Base-by-base conservation (phyloP, 2,113 vertebrate species). In the Cercocebus atys region DNA sequence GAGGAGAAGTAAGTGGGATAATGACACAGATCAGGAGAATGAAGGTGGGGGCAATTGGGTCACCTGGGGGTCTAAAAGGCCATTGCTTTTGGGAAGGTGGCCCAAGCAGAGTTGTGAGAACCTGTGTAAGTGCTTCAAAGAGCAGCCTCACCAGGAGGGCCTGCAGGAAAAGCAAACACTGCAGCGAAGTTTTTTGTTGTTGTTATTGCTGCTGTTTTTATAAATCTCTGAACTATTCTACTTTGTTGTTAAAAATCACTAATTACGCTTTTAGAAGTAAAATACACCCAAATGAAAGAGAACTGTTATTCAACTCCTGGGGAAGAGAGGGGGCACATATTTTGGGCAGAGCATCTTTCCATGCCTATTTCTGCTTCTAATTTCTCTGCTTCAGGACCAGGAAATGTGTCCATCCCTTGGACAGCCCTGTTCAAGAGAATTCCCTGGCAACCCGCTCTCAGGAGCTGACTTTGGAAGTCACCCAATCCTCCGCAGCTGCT, bases 351-450 rank as follows among this genome's bases (percentile, higher is more conserved):
- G 75, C 45, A 70, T 79, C 79, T 97, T 90, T 83, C 93, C 81
- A 92, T 79, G 83, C 59, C 73, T 93, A 85, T 90, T 91, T 96
- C 75, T 89, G 59, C 93, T 98, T 93, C 95, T 96, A 84, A 97
- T 95, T 81, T 90, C 73, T 98, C 82, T 85, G n/a, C 90, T 70
- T 90, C 50, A 52, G 61, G 70, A 96, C 94, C 80, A 94, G 40
- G 68, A 81, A 94, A 88, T 20, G 25, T 55, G 68, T 83, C 96
- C 81, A 87, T 90, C 87, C 82, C 70, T 86, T 35, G 14, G 88
- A 95, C 87, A 45, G 43, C 75, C 86, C 79, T 55, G 43, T 94
- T 68, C 4, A 2, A 88, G 84, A 97, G 90, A 96, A 96, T 91
- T 90, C 83, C 52, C 88, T 94, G 91, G 93, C 75, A 95, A 64